Evolutionary conservation across 2,888 invertebrate species (phyloP), one percentile per base, ranked within the genome.

Genomic region (Venusia cambrica): DNA sequence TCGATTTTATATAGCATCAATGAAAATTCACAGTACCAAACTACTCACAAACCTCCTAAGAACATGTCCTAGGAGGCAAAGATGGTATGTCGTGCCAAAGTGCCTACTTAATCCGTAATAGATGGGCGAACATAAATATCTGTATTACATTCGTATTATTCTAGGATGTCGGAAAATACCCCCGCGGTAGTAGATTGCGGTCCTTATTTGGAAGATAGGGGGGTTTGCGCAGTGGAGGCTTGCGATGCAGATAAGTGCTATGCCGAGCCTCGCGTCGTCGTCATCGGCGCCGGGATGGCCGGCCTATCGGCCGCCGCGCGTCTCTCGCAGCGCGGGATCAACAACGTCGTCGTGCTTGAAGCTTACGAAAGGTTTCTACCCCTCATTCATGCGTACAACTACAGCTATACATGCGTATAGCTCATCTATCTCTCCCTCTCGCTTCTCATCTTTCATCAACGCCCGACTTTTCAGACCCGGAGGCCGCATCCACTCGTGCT

Each of bases 251-350:
- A 68, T 4, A 51, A 62, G 54, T 75, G 75, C 29, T 76, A 52
- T 39, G 51, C 65, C 1, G 89, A 92, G 63, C 92, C 93, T 0
- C 89, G 89, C 0, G 89, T 94, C 8, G 90, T 94, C 1, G 92
- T 95, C 24, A 79, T 95, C 13, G 95, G 95, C 0, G 95, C 93
- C 1, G 95, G 95, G 6, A 90, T 95, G 73, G 92, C 95, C 0
- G 95, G 95, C 1, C 76, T 95, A 5, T 92, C 94, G 0, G 94
- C 94, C 0, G 94, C 94, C 0, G 91, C 92, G 45, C 87, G 93
- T 41, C 87, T 95, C 1, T 67, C 89, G 0, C 88, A 92, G 55
- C 89, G 92, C 38, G 94, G 94, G 10, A 89, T 94, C 36, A 89
- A 77, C 42, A 92, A 93, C 57, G 87, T 94, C 26, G 89, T 90